Evolutionary conservation across 2,113 vertebrate species (phyloP).

Genomic region (Willisornis vidua): DNA sequence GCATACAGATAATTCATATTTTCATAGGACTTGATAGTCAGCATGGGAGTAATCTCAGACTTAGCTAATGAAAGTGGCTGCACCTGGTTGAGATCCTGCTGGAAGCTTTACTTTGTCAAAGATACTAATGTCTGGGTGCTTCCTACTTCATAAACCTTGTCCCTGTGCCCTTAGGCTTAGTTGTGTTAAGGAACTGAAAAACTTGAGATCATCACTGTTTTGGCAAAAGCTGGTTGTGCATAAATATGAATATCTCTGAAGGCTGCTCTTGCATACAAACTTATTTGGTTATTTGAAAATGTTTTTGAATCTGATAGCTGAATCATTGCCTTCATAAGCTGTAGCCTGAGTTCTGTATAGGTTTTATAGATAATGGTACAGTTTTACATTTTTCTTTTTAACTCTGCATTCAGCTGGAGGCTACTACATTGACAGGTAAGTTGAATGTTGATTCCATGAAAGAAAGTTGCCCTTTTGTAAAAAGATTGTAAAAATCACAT

Average conservation of each 20-base stretch:
- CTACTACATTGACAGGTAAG: not conserved
- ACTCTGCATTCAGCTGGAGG: not conserved
- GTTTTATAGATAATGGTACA: not conserved
- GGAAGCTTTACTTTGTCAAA: constrained; percentile 39
- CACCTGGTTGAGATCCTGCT: constrained; percentile 50
- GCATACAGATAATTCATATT: constrained; percentile 8
- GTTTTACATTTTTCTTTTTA: not conserved
- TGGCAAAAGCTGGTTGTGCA: not conserved
- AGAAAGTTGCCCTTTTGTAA: not conserved
- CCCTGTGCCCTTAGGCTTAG: not conserved
- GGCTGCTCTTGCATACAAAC: not conserved
- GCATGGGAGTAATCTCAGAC: constrained; percentile 36
- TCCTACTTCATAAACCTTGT: not conserved
- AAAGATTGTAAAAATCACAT: not conserved
- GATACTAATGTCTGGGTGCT: not conserved
- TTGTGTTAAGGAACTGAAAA: not conserved
- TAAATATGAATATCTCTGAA: not conserved
- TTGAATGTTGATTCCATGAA: not conserved
- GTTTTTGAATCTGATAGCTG: not conserved
- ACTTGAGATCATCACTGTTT: not conserved
- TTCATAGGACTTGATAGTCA: constrained; percentile 31
- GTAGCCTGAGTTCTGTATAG: not conserved
- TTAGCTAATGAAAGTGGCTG: constrained; percentile 52
- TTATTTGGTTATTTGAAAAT: not conserved
- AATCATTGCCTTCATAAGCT: not conserved